Percentiles rank a stretch among this genome's conserved stretches.
Evolutionary conservation across 2,113 vertebrate genomes (phyloP).

Genomic region (Mirza zaza): DNA sequence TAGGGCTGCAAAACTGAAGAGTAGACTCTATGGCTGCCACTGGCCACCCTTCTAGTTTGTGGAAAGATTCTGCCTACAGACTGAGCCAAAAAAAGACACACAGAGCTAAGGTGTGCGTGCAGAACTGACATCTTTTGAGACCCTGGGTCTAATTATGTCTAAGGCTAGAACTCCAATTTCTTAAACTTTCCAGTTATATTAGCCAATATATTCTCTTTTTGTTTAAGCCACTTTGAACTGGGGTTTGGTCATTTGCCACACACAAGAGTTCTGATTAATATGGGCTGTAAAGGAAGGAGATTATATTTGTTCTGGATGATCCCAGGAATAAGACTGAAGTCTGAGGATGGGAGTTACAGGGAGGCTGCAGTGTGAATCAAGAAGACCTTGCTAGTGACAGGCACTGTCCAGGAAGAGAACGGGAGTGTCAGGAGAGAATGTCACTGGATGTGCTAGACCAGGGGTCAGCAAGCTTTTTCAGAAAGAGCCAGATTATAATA

Average conservation of each 20-base stretch:
- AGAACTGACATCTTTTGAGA: background rate
- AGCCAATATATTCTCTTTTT: background rate
- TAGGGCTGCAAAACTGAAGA: background rate
- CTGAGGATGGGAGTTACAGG: background rate
- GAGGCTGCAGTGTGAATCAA: background rate
- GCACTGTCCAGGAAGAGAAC: background rate
- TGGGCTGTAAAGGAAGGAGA: background rate
- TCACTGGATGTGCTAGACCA: background rate
- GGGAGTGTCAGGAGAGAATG: background rate
- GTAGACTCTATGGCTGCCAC: background rate
- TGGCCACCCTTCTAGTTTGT: background rate
- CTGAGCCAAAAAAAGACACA: background rate
- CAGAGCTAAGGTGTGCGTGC: background rate
- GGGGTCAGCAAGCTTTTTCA: background rate
- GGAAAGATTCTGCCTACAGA: background rate
- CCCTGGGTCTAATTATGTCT: background rate
- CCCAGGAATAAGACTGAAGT: background rate
- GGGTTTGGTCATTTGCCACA: background rate
- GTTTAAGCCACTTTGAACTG: background rate
- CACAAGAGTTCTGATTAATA: background rate
- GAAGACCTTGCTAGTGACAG: background rate
- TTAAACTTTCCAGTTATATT: background rate
- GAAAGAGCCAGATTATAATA: background rate
- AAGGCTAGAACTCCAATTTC: background rate
- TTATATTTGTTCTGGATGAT: background rate